Conservation (phyloP, 2,113 vertebrate species). For the Nothobranchius furzeri region DNA sequence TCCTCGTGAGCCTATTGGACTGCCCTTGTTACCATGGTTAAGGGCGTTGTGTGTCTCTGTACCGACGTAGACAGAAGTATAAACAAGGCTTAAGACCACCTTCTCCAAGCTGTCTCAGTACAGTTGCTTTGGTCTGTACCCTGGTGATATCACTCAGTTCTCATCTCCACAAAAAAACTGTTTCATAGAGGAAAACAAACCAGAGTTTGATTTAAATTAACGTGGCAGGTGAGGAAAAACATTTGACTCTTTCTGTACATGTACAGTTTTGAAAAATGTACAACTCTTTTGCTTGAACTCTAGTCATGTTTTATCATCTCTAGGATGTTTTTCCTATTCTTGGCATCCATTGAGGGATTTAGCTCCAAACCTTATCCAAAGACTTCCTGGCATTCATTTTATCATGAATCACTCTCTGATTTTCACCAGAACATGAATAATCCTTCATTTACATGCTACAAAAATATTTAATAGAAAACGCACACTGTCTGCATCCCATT, state of each 20-base stretch:
- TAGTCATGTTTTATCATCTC: neutral
- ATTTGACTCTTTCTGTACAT: neutral
- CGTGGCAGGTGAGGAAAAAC: neutral
- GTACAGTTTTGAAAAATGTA: neutral
- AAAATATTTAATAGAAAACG: constrained; percentile 13
- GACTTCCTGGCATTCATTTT: neutral
- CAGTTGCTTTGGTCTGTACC: no score
- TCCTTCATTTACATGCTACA: constrained; percentile 15
- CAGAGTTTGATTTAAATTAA: neutral
- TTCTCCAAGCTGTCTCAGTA: no score
- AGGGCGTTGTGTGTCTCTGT: no score
- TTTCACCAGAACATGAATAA: neutral
- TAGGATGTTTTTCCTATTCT: neutral
- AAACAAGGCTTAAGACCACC: no score
- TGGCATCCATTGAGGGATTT: neutral
- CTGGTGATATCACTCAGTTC: no score
- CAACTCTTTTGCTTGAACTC: neutral
- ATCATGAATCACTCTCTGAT: neutral
- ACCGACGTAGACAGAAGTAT: no score
- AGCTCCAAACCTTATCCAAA: neutral
- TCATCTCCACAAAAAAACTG: no score
- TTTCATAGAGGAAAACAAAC: neutral
- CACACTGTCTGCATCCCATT: constrained; percentile 24
- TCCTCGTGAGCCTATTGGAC: no score
- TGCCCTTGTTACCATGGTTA: no score